Base-by-base conservation (phyloP, 2,888 invertebrate genomes). In the Agrotis exclamationis region DNA sequence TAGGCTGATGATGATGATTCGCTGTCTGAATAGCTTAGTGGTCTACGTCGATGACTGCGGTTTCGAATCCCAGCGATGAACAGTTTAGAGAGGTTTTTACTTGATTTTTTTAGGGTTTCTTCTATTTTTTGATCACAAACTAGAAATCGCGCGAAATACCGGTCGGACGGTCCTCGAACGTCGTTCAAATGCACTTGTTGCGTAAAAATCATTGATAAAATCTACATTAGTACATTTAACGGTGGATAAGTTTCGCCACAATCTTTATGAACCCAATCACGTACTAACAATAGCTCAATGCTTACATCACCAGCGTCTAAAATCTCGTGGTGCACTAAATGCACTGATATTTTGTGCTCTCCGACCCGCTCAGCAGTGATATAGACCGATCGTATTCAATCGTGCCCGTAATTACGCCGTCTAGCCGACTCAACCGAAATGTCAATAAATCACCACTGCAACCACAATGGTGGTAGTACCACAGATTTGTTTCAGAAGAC, bases 401-500 rank as follows among this genome's bases (percentile, higher is more conserved):
- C 75, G 80, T 70, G 65, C 22, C n/a, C 50, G 60, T 80, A 81
- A 83, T 83, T 81, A 83, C 72, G 33, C 54, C 60, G 84, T 76
- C 80, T 73, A 72, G 68, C 80, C 72, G 48, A 54, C 56, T 63
- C 33, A 59, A 45, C 78, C 51, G 44, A 83, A 83, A 81, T 83
- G 84, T 73, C 84, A 79, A 83, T 83, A 81, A 83, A 81, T 81
- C 72, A 83, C 72, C 70, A 22, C 28, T 66, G 58, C 76, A 71
- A 67, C 65, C 65, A 68, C 80, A 73, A 76, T 75, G 70, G 73
- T 58, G 62, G 28, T 71, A 62, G 20, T 64, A 47, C 45, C n/a
- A 44, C 45, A 63, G 18, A 0, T 18, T 4, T 4, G 1, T 16
- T 47, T 6, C 75, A 76, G 75, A 76, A 76, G 63, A 20, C 16